Conservation (phyloP, 2,797 vertebrate species). For the Anguilla pacifica region DNA sequence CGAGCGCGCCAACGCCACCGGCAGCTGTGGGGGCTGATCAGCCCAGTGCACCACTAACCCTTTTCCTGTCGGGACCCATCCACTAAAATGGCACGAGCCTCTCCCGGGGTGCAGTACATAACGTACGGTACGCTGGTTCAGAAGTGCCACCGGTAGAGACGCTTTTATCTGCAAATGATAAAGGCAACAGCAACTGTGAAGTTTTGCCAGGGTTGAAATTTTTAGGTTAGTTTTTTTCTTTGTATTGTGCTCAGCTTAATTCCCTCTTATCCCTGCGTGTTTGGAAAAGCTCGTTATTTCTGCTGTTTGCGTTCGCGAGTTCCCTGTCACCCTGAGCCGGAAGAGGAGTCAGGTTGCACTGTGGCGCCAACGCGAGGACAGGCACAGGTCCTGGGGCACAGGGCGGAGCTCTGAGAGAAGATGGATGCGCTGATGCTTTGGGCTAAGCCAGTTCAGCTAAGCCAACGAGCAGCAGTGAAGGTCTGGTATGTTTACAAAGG, state of each 20-base stretch:
- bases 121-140: neutral
- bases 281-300: neutral
- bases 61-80: neutral
- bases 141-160: neutral
- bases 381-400: slow-evolving; percentile 37
- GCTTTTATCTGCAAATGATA: neutral
- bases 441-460: neutral
- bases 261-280: neutral
- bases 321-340: neutral
- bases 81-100: neutral
- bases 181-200: neutral
- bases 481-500: neutral
- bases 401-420: slow-evolving; percentile 11
- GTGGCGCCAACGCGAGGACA: slow-evolving; percentile 4
- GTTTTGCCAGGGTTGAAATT: neutral
- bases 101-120: neutral
- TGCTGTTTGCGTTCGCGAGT: neutral
- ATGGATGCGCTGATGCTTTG: neutral
- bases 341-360: neutral
- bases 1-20: slow-evolving; percentile 64
- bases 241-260: neutral
- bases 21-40: neutral
- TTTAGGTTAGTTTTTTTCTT: neutral
- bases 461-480: neutral
- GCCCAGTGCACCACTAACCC: neutral